These are phyloP conservation scores for Epistrophe eligans DNA, from an alignment of 2,888 invertebrate species.

Conservation along the genomic window DNA sequence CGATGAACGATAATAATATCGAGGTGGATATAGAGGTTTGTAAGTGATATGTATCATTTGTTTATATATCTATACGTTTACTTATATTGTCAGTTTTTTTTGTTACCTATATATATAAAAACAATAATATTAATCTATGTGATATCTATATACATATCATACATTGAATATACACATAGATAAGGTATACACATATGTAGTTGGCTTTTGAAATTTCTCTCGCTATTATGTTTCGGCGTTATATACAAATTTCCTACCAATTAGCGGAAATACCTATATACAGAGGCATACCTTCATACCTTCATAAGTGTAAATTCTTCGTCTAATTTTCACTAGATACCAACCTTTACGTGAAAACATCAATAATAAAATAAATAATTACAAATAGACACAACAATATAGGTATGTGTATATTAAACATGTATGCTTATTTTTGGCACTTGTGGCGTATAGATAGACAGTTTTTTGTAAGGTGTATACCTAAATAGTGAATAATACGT, in stretches of 20 bases:
- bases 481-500: no score
- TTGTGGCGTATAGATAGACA: neutral
- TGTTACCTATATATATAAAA: neutral
- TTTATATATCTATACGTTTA: neutral
- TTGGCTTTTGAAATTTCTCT: neutral
- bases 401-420: no score
- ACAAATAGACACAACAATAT: no score
- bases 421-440: neutral
- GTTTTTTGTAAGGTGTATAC: neutral
- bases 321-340: neutral
- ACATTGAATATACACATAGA: no score
- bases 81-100: neutral
- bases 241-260: neutral
- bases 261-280: neutral
- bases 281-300: neutral
- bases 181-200: no score
- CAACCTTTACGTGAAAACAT: no score
- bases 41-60: conserved; percentile 63
- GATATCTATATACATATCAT: no score
- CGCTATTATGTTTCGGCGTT: neutral
- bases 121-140: neutral
- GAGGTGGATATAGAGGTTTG: conserved; percentile 14
- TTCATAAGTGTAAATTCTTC: neutral
- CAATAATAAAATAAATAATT: no score
- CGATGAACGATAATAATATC: conserved; percentile 44